These are phyloP conservation scores for Cirrhinus molitorella DNA, from an alignment of 2,797 vertebrate genomes.

Conservation along the genomic window DNA sequence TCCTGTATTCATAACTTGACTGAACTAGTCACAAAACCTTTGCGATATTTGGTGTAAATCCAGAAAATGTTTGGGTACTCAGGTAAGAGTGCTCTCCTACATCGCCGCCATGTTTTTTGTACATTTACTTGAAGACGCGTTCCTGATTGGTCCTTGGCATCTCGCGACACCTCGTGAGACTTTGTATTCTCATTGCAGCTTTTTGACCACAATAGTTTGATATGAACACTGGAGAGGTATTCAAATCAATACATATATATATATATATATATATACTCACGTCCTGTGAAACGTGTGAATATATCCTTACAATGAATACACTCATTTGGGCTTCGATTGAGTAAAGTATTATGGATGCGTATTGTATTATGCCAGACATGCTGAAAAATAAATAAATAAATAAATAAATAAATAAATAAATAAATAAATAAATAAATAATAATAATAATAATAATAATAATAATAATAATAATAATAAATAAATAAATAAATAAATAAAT, in stretches of 20 bases:
- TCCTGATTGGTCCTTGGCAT: conserved; percentile 55
- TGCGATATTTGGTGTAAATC: neutral
- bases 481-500: too few species aligned
- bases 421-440: too few species aligned
- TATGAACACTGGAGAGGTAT: neutral
- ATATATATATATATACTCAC: too few species aligned
- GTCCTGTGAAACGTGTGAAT: neutral
- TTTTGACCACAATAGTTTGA: neutral
- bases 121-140: neutral
- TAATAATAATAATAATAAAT: too few species aligned
- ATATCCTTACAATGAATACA: neutral
- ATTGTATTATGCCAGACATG: neutral
- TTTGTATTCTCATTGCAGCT: neutral
- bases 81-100: neutral
- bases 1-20: neutral
- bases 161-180: conserved; percentile 41
- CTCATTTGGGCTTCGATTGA: neutral
- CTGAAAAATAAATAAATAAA: neutral
- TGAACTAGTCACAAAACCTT: neutral
- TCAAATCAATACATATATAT: too few species aligned
- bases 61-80: neutral
- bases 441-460: too few species aligned
- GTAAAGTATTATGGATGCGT: neutral
- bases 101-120: conserved; percentile 54
- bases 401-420: neutral